phyloP scores from a whole-genome alignment of 2,888 invertebrate species.

The Cheilosia variabilis region DNA sequence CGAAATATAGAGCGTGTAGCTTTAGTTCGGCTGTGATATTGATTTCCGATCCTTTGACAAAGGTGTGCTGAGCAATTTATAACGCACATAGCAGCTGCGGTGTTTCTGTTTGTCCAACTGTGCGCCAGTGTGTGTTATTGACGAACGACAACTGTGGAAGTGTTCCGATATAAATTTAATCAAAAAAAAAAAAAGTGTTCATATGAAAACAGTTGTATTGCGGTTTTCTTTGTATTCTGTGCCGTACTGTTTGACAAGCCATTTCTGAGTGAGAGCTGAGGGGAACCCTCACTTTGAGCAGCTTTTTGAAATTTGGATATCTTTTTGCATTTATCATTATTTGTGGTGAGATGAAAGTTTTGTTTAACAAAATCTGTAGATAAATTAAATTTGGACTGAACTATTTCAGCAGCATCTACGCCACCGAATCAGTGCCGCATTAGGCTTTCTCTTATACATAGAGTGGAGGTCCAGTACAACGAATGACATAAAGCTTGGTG shows the following conservation, averaged over 20 bases:
- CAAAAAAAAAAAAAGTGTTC: slow-evolving; percentile 5
- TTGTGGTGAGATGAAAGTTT: slow-evolving; percentile 26
- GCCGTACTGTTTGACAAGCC: slow-evolving; percentile 24
- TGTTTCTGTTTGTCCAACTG: slow-evolving; percentile 38
- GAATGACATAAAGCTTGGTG: no score
- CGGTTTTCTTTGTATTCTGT: slow-evolving; percentile 1
- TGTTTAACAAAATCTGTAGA: neutral
- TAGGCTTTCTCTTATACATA: no score
- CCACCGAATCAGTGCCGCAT: no score
- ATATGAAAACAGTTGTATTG: slow-evolving; percentile 27
- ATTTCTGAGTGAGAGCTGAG: neutral
- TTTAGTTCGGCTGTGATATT: neutral
- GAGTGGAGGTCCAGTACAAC: no score
- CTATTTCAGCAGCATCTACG: no score
- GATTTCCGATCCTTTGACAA: slow-evolving; percentile 11
- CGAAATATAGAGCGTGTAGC: neutral
- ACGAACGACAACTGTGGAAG: slow-evolving; percentile 33
- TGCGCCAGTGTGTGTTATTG: slow-evolving; percentile 38
- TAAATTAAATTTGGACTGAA: neutral
- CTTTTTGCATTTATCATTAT: slow-evolving; percentile 17
- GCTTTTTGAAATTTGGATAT: slow-evolving; percentile 37
- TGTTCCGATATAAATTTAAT: slow-evolving; percentile 68
- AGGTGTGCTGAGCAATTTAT: slow-evolving; percentile 49
- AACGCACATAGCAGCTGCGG: slow-evolving; percentile 70
- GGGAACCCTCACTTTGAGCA: neutral